phyloP scores from a whole-genome alignment of 2,797 vertebrate genomes.

The Epinephelus coioides region DNA sequence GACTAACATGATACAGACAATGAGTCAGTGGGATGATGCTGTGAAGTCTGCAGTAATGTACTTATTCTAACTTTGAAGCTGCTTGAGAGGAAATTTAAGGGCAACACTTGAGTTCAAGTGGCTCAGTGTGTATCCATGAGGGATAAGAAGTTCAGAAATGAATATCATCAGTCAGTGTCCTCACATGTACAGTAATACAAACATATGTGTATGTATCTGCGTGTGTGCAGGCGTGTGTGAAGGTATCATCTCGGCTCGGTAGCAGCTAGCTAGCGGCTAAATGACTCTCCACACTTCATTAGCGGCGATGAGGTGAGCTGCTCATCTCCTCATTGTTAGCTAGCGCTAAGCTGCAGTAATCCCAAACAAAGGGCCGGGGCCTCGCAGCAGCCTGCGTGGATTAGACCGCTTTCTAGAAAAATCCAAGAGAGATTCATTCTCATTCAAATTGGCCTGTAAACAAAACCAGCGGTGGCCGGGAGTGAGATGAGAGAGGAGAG shows the following conservation, averaged over 20 bases:
- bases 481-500: slow-evolving; percentile 69
- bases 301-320: slow-evolving; percentile 96
- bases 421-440: slow-evolving; percentile 94
- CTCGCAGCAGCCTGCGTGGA: slow-evolving; percentile 82
- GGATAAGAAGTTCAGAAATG: slow-evolving; percentile 33
- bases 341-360: slow-evolving; percentile 98
- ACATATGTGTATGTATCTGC: slow-evolving; percentile 20
- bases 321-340: slow-evolving; percentile 99
- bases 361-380: slow-evolving; percentile 99
- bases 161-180: slow-evolving; percentile 37
- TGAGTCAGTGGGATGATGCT: not conserved
- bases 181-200: slow-evolving; percentile 26
- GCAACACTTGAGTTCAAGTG: slow-evolving; percentile 13
- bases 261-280: slow-evolving; percentile 90
- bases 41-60: not conserved
- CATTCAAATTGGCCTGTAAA: slow-evolving; percentile 99
- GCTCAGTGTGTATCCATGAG: slow-evolving; percentile 21
- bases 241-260: slow-evolving; percentile 75
- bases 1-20: not conserved
- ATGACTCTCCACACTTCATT: slow-evolving; percentile 99
- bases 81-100: slow-evolving; percentile 27
- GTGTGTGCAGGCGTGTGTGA: slow-evolving; percentile 67
- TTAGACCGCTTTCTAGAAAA: slow-evolving; percentile 80
- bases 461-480: slow-evolving; percentile 90
- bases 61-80: slow-evolving; percentile 42